Conservation (phyloP, 2,888 invertebrate species). For the Amphipoea oculea region DNA sequence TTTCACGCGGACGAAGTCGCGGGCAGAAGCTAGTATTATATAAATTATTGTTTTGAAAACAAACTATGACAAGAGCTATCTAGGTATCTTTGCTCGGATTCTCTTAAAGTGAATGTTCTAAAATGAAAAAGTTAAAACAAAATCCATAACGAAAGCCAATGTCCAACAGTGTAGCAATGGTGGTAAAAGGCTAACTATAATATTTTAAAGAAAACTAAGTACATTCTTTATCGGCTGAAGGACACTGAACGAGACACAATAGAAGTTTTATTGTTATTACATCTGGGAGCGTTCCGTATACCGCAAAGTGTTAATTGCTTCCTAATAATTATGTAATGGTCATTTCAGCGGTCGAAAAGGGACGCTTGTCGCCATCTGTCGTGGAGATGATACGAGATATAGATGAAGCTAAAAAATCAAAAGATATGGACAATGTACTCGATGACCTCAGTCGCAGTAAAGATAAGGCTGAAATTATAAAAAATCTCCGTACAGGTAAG, state of each 20-base stretch:
- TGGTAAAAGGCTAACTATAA: too few relatives aligned
- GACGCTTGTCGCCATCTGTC: constrained; percentile 41
- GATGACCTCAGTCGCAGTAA: constrained; percentile 13
- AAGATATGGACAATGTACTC: constrained; percentile 46
- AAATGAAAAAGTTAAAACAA: background rate
- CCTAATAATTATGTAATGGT: background rate
- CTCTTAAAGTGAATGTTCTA: background rate
- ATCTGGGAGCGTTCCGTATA: too few relatives aligned
- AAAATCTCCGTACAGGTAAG: constrained; percentile 38
- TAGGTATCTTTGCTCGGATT: background rate
- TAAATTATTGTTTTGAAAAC: background rate
- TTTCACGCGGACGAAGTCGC: too few relatives aligned
- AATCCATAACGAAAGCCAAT: background rate
- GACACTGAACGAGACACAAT: too few relatives aligned
- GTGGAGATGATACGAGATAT: constrained; percentile 42
- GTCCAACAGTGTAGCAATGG: background rate
- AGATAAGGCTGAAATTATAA: constrained; percentile 31
- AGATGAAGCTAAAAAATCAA: constrained; percentile 51
- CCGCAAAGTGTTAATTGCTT: too few relatives aligned
- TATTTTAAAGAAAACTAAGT: too few relatives aligned
- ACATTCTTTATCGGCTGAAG: too few relatives aligned
- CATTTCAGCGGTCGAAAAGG: constrained; percentile 37
- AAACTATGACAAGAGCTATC: background rate
- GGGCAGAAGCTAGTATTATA: too few relatives aligned
- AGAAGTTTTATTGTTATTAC: too few relatives aligned